These are phyloP conservation scores for Lithophane ornitopus DNA, from an alignment of 2,888 invertebrate species.

Conservation along the genomic window DNA sequence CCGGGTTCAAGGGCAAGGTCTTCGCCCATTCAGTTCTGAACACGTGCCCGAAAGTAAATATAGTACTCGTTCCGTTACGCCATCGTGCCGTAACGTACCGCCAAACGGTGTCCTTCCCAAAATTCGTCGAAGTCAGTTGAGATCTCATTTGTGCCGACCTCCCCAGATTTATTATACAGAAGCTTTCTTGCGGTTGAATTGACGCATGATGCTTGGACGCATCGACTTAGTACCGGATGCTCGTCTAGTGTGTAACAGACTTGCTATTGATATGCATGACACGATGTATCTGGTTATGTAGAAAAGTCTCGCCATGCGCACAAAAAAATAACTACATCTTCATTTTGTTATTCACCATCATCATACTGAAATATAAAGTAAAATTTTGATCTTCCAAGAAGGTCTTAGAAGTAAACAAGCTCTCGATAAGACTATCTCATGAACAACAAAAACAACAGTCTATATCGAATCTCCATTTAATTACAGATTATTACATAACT, in stretches of 20 bases:
- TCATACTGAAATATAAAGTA: neutral
- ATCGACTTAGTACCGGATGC: conserved; percentile 55
- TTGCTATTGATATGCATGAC: conserved; percentile 59
- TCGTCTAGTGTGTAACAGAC: conserved; percentile 52
- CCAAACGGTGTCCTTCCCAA: conserved; percentile 62
- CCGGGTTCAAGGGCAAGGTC: conserved; percentile 88
- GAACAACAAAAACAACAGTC: neutral
- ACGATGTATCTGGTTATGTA: conserved; percentile 44
- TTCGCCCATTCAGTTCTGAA: conserved; percentile 87
- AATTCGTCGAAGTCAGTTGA: conserved; percentile 49
- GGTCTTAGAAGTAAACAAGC: neutral
- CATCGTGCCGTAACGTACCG: conserved; percentile 77
- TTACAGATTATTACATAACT: conserved; percentile 30
- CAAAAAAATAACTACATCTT: conserved; percentile 36
- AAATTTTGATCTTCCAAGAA: neutral
- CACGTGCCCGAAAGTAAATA: conserved; percentile 90
- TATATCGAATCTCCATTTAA: conserved; percentile 4
- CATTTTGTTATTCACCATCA: conserved; percentile 7
- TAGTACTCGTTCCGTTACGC: conserved; percentile 86
- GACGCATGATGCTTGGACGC: conserved; percentile 23
- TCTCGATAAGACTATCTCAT: neutral
- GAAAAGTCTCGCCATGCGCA: conserved; percentile 34
- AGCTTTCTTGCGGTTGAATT: conserved; percentile 31
- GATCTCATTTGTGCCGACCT: conserved; percentile 26
- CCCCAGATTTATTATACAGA: conserved; percentile 18